These are phyloP conservation scores for Dusona sp. DNA, from an alignment of 2,888 invertebrate species.

Conservation along the genomic window DNA sequence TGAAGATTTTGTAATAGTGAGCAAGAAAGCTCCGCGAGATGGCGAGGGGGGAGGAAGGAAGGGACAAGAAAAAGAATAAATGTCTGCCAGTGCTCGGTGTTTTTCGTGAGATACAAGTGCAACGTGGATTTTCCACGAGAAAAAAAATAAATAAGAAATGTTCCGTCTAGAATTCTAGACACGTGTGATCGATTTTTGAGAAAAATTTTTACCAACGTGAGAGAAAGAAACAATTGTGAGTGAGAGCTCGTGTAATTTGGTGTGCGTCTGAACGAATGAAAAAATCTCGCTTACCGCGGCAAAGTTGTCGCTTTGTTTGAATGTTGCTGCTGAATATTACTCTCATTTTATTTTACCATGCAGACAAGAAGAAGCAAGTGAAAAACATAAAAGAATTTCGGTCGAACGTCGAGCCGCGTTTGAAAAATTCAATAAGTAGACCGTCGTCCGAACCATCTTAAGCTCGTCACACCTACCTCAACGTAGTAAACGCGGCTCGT, in stretches of 20 bases:
- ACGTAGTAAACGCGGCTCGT: constrained; percentile 64
- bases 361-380: neutral
- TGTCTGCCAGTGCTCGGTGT: constrained; percentile 27
- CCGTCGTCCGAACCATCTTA: constrained; percentile 55
- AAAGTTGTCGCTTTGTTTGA: constrained; percentile 50
- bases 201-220: constrained; percentile 19
- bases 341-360: constrained; percentile 28
- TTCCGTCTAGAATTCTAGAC: constrained; percentile 28
- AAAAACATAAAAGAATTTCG: constrained; percentile 35
- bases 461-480: constrained; percentile 68
- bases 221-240: constrained; percentile 30
- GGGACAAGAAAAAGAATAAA: constrained; percentile 8
- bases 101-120: constrained; percentile 13
- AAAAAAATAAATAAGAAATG: constrained; percentile 31
- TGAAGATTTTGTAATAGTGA: constrained; percentile 34
- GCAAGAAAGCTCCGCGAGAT: constrained; percentile 6
- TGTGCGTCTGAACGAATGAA: constrained; percentile 12
- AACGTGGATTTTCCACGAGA: constrained; percentile 44
- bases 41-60: neutral
- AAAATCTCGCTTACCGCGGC: constrained; percentile 21
- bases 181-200: constrained; percentile 48
- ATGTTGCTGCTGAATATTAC: constrained; percentile 24
- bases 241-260: constrained; percentile 22
- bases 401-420: constrained; percentile 57
- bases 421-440: constrained; percentile 33